Evolutionary conservation across 2,113 vertebrate species (phyloP), one percentile per base, ranked within the genome.

Genomic region (Calyptommatus sinebrachiatus): DNA sequence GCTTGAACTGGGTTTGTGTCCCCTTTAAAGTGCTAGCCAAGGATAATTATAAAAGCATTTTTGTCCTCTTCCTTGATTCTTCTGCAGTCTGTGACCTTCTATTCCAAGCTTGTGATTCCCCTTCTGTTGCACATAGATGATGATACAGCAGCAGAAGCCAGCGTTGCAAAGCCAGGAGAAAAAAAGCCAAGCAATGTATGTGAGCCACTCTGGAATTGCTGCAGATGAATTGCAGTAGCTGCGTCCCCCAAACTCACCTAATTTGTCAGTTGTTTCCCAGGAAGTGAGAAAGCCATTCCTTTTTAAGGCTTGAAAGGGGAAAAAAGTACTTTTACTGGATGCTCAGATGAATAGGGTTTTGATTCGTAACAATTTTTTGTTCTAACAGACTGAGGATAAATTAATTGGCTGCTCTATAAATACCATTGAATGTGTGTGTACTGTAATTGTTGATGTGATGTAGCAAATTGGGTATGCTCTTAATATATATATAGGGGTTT

Each of bases 261-360:
- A 24, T 67, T 60, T 77, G 75, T 46, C 69, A 72, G 61, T 69
- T 69, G 65, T 69, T 83, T 74, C 18, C 29, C n/a, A 31, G 16
- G 8, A 18, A 24, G 53, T 20, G 57, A 29, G 45, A 41, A 70
- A 65, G 61, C 24, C 66, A 57, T 24, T 50, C 35, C 74, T 50
- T 4, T 10, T 5, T 16, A 88, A 71, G 63, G 57, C 82, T 62
- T 63, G 12, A n/a, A 81, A 78, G 46, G 26, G 74, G 53, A 18
- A 24, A 79, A 77, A 45, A 26, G 74, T 48, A 78, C 61, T 79
- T 63, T 75, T 21, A 74, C 41, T 48, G 73, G 61, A 67, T 88
- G 74, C 46, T 67, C 77, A 85, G 85, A 75, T 41, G 83, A 83
- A 88, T 83, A 83, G 88, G 87, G 87, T 86, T 85, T 85, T 77